phyloP scores from a whole-genome alignment of 1,140 invertebrate species.

The Armadillidium nasatum region DNA sequence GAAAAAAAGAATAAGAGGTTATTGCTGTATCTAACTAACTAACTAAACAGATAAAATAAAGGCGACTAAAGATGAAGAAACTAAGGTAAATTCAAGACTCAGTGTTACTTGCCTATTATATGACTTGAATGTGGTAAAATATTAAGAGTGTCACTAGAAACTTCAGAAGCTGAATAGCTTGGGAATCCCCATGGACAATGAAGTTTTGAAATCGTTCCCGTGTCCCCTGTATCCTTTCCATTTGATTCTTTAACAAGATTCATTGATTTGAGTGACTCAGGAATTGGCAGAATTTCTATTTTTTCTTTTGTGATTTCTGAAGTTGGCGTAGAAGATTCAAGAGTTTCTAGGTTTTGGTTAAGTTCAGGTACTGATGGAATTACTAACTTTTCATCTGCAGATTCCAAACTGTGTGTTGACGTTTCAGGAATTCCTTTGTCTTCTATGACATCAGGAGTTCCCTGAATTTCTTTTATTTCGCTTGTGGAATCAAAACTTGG shows the following conservation, averaged over 20 bases:
- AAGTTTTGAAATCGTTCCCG: not conserved
- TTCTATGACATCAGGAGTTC: not conserved
- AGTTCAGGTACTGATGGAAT: not conserved
- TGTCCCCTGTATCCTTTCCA: not conserved
- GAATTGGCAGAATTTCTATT: not conserved
- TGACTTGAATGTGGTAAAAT: not conserved
- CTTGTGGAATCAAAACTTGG: not conserved
- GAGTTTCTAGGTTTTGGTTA: too few species aligned
- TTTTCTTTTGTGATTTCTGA: not conserved
- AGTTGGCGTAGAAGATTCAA: too few species aligned
- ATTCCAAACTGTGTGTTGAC: not conserved
- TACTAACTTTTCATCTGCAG: not conserved
- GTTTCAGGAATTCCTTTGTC: not conserved
- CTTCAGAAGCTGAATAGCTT: not conserved
- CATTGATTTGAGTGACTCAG: not conserved
- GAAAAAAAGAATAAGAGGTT: not conserved
- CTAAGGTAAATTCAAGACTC: too few species aligned
- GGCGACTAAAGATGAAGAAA: too few species aligned
- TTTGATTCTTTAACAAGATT: not conserved
- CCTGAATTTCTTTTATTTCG: not conserved
- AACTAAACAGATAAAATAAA: too few species aligned
- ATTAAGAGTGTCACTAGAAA: not conserved
- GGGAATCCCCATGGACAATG: constrained; percentile 1
- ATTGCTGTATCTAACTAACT: too few species aligned
- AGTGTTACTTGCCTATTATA: not conserved